Conservation (phyloP, 2,888 invertebrate species). For the Thalpophila matura region DNA sequence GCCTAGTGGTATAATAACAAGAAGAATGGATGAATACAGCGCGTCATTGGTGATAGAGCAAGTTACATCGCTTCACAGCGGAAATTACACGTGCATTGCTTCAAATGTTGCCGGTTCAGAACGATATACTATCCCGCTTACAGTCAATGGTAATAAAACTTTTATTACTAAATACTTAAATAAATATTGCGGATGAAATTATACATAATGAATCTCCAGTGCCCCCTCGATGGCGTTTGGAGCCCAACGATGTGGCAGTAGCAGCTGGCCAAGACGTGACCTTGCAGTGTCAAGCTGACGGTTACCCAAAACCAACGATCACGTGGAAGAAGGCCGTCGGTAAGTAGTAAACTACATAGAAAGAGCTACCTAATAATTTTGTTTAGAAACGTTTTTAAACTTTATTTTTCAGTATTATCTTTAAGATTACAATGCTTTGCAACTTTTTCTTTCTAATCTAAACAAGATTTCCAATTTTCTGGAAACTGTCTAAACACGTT, state of each 20-base stretch:
- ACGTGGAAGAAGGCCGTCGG: conserved; percentile 97
- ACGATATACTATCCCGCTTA: conserved; percentile 94
- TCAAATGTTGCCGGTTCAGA: conserved; percentile 96
- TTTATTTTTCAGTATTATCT: not conserved
- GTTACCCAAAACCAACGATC: conserved; percentile 96
- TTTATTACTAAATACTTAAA: not conserved
- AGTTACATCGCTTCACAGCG: conserved; percentile 96
- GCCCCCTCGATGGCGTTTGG: conserved; percentile 97
- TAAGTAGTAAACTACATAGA: conserved; percentile 74
- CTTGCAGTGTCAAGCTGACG: conserved; percentile 97
- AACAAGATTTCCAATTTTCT: not conserved
- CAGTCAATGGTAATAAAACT: conserved; percentile 93
- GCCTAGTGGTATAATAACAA: conserved; percentile 85
- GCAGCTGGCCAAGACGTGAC: conserved; percentile 96
- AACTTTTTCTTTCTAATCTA: not conserved
- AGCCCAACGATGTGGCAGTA: conserved; percentile 95
- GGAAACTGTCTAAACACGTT: conserved; percentile 12
- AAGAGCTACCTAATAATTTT: not conserved
- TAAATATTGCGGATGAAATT: not conserved
- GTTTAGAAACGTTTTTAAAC: conserved; percentile 3
- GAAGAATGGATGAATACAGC: conserved; percentile 95
- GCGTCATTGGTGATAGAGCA: conserved; percentile 96
- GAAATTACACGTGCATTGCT: conserved; percentile 98
- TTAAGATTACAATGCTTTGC: not conserved
- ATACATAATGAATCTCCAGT: conserved; percentile 86